These are phyloP conservation scores for Pyralis farinalis DNA, from an alignment of 2,888 invertebrate genomes.

Conservation along the genomic window DNA sequence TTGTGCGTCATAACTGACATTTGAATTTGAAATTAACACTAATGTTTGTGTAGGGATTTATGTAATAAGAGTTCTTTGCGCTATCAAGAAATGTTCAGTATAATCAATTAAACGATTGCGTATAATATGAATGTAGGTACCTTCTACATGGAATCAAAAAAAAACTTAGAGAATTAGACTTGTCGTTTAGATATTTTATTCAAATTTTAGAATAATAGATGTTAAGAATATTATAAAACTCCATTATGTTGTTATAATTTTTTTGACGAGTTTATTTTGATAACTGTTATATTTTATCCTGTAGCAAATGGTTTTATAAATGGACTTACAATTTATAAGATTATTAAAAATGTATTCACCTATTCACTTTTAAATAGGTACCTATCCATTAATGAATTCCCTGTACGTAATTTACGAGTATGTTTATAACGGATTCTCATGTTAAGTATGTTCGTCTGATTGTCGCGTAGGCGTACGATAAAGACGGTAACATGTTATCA, in stretches of 20 bases:
- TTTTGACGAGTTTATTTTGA: conserved; percentile 74
- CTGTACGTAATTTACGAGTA: conserved; percentile 2
- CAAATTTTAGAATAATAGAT: conserved; percentile 50
- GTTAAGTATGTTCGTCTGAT: neutral
- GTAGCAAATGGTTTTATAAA: conserved; percentile 40
- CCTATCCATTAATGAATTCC: conserved; percentile 14
- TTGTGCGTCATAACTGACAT: neutral
- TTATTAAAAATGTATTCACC: conserved; percentile 33
- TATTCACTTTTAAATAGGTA: conserved; percentile 36
- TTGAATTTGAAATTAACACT: neutral
- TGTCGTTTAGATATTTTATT: conserved; percentile 64
- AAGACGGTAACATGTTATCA: neutral
- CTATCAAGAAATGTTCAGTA: conserved; percentile 18
- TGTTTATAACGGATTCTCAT: conserved; percentile 1
- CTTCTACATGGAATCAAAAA: conserved; percentile 22
- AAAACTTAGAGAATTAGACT: conserved; percentile 53
- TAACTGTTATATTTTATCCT: conserved; percentile 55
- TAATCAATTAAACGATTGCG: conserved; percentile 33
- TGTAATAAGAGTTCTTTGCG: conserved; percentile 8
- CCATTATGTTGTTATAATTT: conserved; percentile 43
- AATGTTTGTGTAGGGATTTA: conserved; percentile 6
- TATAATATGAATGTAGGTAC: conserved; percentile 15
- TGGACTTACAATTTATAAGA: conserved; percentile 38
- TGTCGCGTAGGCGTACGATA: neutral
- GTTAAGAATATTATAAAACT: conserved; percentile 30